Evolutionary conservation across 2,888 invertebrate species (phyloP).

Genomic region (Sminthurides aquaticus): DNA sequence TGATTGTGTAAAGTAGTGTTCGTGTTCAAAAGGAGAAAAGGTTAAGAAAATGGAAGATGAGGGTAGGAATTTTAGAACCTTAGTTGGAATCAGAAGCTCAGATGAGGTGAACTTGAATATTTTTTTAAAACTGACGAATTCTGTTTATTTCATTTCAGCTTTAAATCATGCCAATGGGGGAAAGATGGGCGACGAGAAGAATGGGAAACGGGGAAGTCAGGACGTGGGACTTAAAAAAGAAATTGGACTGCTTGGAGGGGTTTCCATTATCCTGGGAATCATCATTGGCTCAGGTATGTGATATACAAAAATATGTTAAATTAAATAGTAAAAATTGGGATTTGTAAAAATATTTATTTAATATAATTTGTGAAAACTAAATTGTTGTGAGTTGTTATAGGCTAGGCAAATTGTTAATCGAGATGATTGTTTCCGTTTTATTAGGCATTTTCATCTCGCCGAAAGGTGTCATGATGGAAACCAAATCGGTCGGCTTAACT

Average conservation of each 20-base stretch:
- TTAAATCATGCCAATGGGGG: neutral
- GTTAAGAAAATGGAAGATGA: neutral
- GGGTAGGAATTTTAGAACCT: neutral
- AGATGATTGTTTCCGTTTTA: neutral
- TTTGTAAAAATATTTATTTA: neutral
- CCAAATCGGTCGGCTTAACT: constrained; percentile 82
- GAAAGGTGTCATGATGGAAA: constrained; percentile 82
- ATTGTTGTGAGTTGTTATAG: neutral
- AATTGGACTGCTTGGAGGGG: constrained; percentile 80
- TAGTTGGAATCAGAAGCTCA: neutral
- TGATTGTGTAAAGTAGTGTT: neutral
- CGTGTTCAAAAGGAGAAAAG: neutral
- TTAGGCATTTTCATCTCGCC: constrained; percentile 90
- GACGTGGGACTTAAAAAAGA: constrained; percentile 78
- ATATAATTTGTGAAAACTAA: neutral
- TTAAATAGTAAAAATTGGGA: neutral
- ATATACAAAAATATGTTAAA: no score
- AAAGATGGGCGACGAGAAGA: neutral
- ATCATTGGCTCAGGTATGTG: constrained; percentile 83
- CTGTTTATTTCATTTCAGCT: neutral
- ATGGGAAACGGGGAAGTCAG: constrained; percentile 46
- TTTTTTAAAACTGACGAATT: neutral
- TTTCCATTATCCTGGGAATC: constrained; percentile 81
- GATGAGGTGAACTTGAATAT: neutral
- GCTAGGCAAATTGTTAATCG: neutral